Evolutionary conservation across 2,113 vertebrate species (phyloP).

Genomic region (Austrofundulus limnaeus): DNA sequence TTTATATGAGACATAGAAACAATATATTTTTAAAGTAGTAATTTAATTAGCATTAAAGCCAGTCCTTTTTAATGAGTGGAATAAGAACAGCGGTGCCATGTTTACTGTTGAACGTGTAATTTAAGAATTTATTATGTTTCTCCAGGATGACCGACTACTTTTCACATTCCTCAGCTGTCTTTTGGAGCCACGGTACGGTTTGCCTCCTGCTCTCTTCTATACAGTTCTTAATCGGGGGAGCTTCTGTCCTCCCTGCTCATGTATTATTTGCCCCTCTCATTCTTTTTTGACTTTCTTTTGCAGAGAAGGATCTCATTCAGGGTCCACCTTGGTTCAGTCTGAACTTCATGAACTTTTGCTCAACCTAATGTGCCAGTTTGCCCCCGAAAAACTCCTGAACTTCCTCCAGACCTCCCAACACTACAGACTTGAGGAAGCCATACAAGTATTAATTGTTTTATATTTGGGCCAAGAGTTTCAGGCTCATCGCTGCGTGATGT

Average conservation of each 20-base stretch:
- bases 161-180: conserved; percentile 89
- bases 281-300: background rate
- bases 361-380: conserved; percentile 86
- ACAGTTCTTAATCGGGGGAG: background rate
- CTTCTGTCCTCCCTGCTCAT: background rate
- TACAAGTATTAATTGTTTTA: conserved; percentile 78
- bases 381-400: conserved; percentile 80
- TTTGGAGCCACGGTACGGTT: conserved; percentile 85
- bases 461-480: too few species aligned
- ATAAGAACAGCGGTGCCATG: too few species aligned
- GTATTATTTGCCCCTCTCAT: background rate
- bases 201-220: background rate
- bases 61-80: too few species aligned
- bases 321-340: conserved; percentile 73
- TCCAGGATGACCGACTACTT: conserved; percentile 84
- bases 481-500: too few species aligned
- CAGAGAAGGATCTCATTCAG: conserved; percentile 84
- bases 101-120: too few species aligned
- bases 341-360: conserved; percentile 86
- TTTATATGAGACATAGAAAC: too few species aligned
- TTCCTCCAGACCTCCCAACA: conserved; percentile 86
- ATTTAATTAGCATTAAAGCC: too few species aligned
- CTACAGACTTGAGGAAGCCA: conserved; percentile 90
- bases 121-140: background rate
- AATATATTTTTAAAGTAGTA: too few species aligned